Evolutionary conservation across 2,888 invertebrate species (phyloP).

Genomic region (Cerastis leucographa): DNA sequence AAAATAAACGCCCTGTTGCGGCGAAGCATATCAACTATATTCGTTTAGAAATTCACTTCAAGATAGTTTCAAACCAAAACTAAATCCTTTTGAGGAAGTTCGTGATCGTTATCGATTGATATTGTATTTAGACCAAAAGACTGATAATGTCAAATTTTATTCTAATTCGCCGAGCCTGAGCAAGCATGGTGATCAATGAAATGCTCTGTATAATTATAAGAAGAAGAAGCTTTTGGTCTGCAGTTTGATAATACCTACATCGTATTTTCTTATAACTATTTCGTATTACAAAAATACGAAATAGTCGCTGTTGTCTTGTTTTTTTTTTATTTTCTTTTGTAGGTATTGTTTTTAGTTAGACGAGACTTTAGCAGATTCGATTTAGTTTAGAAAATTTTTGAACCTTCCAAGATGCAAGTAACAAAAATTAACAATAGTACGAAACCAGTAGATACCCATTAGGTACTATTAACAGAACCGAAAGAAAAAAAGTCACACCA

Average conservation of each 20-base stretch:
- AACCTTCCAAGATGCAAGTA: conserved; percentile 28
- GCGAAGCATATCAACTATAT: neutral
- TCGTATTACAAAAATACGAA: neutral
- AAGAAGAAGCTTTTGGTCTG: neutral
- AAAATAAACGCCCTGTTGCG: neutral
- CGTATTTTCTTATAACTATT: too few species aligned
- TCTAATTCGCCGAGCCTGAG: neutral
- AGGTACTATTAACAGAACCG: neutral
- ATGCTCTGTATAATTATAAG: neutral
- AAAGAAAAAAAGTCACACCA: conserved; percentile 5
- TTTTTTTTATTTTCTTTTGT: neutral
- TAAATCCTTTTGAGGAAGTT: neutral
- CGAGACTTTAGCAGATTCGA: neutral
- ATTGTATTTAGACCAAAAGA: neutral
- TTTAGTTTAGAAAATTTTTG: neutral
- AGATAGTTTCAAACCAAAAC: neutral
- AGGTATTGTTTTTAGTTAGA: neutral
- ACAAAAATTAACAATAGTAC: neutral
- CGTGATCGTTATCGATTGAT: neutral
- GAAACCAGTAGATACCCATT: neutral
- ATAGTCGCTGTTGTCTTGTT: neutral
- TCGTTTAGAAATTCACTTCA: neutral
- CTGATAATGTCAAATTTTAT: neutral
- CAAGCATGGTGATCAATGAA: neutral
- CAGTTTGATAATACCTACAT: neutral